Conservation (phyloP, 1,140 invertebrate species). For the Drosophila ananassae region DNA sequence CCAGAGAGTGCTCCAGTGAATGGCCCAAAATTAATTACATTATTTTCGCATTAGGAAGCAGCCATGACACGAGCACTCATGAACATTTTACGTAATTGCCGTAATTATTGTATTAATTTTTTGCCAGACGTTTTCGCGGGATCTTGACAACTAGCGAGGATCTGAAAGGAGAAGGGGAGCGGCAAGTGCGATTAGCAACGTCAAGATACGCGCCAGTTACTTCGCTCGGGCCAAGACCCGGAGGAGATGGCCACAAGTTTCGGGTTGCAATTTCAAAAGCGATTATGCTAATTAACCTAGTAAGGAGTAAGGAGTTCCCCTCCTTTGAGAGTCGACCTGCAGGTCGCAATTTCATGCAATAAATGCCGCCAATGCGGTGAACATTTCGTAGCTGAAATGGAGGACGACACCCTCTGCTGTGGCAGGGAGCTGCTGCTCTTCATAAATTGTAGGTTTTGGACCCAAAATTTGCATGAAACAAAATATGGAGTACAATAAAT, state of each 20-base stretch:
- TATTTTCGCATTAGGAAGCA: slow-evolving; percentile 82
- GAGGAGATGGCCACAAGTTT: slow-evolving; percentile 37
- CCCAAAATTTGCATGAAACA: slow-evolving; percentile 58
- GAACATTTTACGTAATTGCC: slow-evolving; percentile 78
- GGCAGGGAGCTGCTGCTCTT: slow-evolving; percentile 2
- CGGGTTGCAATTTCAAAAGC: slow-evolving; percentile 69
- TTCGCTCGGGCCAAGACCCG: slow-evolving; percentile 15
- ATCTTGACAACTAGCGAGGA: slow-evolving; percentile 35
- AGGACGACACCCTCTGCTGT: slow-evolving; percentile 15
- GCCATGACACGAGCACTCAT: slow-evolving; percentile 77
- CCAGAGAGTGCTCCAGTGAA: too few species aligned
- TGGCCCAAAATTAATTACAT: slow-evolving; percentile 70
- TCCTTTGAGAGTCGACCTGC: too few species aligned
- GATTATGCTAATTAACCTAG: slow-evolving; percentile 78
- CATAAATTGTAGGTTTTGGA: slow-evolving; percentile 14
- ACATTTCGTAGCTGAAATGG: slow-evolving; percentile 43
- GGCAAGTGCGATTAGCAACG: slow-evolving; percentile 51
- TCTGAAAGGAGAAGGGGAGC: not conserved
- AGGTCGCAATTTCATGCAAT: slow-evolving; percentile 61
- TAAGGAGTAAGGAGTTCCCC: slow-evolving; percentile 42
- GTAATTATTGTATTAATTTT: slow-evolving; percentile 71
- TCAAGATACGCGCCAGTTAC: slow-evolving; percentile 56
- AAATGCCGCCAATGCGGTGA: slow-evolving; percentile 67
- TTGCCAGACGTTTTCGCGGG: slow-evolving; percentile 2
- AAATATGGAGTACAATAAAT: slow-evolving; percentile 74